These are phyloP conservation scores for Microchrysa polita DNA, from an alignment of 2,888 invertebrate genomes.

Conservation along the genomic window DNA sequence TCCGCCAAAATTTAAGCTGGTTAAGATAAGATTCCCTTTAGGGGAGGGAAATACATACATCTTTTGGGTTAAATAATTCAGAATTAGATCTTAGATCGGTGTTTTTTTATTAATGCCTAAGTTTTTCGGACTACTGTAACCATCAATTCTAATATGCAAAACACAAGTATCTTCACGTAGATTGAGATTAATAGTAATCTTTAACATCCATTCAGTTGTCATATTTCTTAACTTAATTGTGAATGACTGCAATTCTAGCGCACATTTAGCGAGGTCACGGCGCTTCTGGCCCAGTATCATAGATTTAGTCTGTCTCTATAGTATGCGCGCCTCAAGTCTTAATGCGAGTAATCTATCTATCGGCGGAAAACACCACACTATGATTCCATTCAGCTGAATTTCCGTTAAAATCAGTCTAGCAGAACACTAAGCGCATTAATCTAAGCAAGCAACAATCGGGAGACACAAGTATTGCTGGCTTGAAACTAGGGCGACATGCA, in stretches of 20 bases:
- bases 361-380: not conserved
- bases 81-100: no score
- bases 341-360: not conserved
- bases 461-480: not conserved
- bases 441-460: not conserved
- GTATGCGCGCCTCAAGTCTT: not conserved
- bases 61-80: no score
- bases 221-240: not conserved
- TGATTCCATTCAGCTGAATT: conserved; percentile 27
- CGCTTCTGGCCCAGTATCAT: conserved; percentile 10
- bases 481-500: not conserved
- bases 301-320: not conserved
- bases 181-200: conserved; percentile 35
- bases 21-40: no score
- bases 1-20: no score
- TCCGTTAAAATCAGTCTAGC: conserved; percentile 10
- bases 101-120: no score
- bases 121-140: no score
- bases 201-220: conserved; percentile 12
- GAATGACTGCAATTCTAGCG: conserved; percentile 23
- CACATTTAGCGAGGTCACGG: conserved; percentile 32
- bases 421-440: not conserved
- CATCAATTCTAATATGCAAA: no score
- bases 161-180: not conserved
- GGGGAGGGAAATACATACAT: no score